Evolutionary conservation across 30 jellyfish, hydroid and myxozoan genomes (phyloP).

Genomic region (Aurelia sp.): DNA sequence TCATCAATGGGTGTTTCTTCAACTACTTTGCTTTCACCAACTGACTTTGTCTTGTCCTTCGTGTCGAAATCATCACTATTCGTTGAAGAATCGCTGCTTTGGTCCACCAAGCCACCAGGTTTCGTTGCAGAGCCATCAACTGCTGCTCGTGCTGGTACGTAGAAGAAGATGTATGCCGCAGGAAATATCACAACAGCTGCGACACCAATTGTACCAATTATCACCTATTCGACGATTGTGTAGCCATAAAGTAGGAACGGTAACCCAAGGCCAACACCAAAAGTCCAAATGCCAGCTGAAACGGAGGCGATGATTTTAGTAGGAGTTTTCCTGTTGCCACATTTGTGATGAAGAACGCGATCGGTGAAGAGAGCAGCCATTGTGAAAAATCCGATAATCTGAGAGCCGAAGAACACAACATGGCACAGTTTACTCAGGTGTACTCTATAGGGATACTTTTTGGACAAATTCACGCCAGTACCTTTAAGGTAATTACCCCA

Average conservation of each 20-base stretch:
- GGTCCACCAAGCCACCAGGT: too few species aligned
- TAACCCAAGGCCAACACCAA: constrained; percentile 20
- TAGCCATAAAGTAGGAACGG: constrained; percentile 5
- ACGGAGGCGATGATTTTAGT: neutral
- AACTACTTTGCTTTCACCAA: neutral
- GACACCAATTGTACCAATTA: neutral
- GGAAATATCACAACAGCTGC: constrained; percentile 6
- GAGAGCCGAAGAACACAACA: constrained; percentile 10
- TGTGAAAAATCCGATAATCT: constrained; percentile 2
- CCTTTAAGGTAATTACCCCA: constrained; percentile 36
- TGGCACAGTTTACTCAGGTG: constrained; percentile 16
- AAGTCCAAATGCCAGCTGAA: constrained; percentile 34
- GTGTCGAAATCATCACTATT: neutral
- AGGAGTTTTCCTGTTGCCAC: neutral
- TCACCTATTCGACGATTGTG: neutral
- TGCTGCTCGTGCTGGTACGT: neutral
- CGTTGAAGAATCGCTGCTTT: neutral
- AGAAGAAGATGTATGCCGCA: neutral
- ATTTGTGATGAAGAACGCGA: neutral
- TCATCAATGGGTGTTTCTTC: neutral
- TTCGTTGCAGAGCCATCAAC: too few species aligned
- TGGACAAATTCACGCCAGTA: neutral
- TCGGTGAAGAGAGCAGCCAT: constrained; percentile 14
- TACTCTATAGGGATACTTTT: constrained; percentile 14
- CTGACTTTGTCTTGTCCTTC: neutral